Base-by-base conservation (phyloP, 2,797 vertebrate species). In the Euthynnus affinis region DNA sequence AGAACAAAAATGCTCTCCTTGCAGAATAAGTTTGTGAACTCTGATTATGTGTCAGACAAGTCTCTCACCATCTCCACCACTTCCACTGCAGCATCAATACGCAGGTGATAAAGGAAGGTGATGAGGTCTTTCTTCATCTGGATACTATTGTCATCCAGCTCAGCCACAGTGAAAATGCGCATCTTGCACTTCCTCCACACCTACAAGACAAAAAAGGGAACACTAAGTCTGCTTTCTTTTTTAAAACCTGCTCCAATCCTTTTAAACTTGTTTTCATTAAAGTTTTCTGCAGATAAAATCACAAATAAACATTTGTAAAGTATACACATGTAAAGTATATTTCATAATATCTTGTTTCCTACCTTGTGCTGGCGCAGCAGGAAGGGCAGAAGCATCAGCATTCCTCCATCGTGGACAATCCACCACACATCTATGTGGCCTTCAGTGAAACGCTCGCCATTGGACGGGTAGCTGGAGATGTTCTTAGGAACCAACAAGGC, bases 121-220 rank as follows among this genome's bases (percentile, higher is more conserved):
- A 96, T 95, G 85, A 99, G 92, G 92, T 99, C 98, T 89, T 99
- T 99, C 90, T 98, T 99, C 98, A 99, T 99, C 95, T 99, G 98
- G 91, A 99, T 99, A 91, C 98, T 99, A 72, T 99, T 99, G 91
- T 99, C 98, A 0, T 99, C 98, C 96, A 99, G 96, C 93, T 99
- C 98, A 22, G 98, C 98, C 79, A 99, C 98, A 0, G 98, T 99
- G 91, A 99, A 99, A 93, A 99, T 99, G 3, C 98, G 96, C 96
- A 99, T 99, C 95, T 97, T 99, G 92, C 98, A 99, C 88, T 99
- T 99, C 82, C 97, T 97, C 98, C 98, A 99, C 25, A 99, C 98
- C 98, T 99, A 69, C 2, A 15, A 46, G 18, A 74, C 56, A 81
- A 83, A 81, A 75, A 22, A 49, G 34, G 34, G 29, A 74, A 69